Base-by-base conservation (phyloP, 2,888 invertebrate genomes). In the Phalangium opilio region DNA sequence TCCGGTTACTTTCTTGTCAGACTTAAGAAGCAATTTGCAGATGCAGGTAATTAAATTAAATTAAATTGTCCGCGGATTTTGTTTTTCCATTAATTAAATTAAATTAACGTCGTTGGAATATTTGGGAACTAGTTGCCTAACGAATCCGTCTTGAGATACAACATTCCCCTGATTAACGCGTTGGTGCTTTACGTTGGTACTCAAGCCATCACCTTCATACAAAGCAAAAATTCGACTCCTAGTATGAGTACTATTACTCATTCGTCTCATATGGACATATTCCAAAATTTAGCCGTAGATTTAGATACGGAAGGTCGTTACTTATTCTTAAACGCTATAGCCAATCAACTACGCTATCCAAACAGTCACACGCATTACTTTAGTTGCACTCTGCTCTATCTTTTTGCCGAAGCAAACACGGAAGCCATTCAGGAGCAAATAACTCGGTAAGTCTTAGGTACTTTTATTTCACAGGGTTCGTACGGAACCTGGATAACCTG, bases 291-390 rank as follows among this genome's bases (percentile, higher is more conserved):
- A 58, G 93, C 93, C 1, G 95, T 96, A 1, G 93, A 95, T 68
- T 76, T 98, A 54, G 96, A 98, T 67, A 93, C 86, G 11, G 96
- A 98, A 72, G 98, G 73, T 45, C 79, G 91, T 41, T 98, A 98
- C 67, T 70, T 98, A 61, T 95, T 99, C 70, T 73, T 99, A 63
- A 98, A 98, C 67, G 93, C 96, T 2, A 90, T 99, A 57, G 95
- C 95, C 43, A 99, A 99, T 70, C 98, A 99, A 65, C 72, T 99
- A 61, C 79, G 98, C 19, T 99, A 96, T 70, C 98, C 98, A 11
- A 99, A 99, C 70, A 95, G 91, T 63, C 98, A 99, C 70, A 99
- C 98, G 17, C 96, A 98, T 71, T 99, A 98, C 72, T 99, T 98
- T 73, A 95, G 95, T 62, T 95, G 96, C 67, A 87, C 91, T 34